Conservation (phyloP, 2,113 vertebrate genomes). For the Dicentrarchus labrax region DNA sequence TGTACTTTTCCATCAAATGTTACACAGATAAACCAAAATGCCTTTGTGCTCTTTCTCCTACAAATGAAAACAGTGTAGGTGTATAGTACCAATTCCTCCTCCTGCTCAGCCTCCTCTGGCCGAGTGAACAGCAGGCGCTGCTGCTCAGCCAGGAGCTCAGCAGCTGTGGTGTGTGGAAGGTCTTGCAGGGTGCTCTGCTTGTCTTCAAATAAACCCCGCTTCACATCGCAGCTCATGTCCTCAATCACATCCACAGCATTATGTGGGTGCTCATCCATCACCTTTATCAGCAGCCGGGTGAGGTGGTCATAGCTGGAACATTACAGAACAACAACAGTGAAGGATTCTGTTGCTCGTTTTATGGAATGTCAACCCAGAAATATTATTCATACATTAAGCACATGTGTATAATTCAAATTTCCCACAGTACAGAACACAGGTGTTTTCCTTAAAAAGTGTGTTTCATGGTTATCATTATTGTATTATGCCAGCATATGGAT, state of each 20-base stretch:
- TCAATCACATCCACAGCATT: conserved; percentile 91
- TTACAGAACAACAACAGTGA: not conserved
- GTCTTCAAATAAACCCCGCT: conserved; percentile 83
- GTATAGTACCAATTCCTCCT: conserved; percentile 83
- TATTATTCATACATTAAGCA: not conserved
- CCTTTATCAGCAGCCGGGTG: conserved; percentile 85
- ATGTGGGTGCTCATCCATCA: conserved; percentile 90
- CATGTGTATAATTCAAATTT: not conserved
- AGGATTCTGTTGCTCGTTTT: not conserved
- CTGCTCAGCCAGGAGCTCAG: conserved; percentile 86
- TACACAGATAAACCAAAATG: not conserved
- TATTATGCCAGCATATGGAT: not conserved
- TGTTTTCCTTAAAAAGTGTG: not conserved
- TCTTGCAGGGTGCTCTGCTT: conserved; percentile 87
- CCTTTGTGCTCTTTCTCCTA: not conserved
- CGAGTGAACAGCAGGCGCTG: conserved; percentile 86
- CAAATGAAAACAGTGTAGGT: not conserved
- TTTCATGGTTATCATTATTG: not conserved
- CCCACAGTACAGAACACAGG: not conserved
- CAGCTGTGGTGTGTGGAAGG: conserved; percentile 72
- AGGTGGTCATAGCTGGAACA: conserved; percentile 93
- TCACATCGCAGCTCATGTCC: conserved; percentile 90
- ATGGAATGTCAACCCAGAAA: not conserved
- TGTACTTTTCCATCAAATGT: not conserved
- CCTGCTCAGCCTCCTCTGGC: conserved; percentile 77